Base-by-base conservation (phyloP, 2,113 vertebrate species). In the Sialia sialis region DNA sequence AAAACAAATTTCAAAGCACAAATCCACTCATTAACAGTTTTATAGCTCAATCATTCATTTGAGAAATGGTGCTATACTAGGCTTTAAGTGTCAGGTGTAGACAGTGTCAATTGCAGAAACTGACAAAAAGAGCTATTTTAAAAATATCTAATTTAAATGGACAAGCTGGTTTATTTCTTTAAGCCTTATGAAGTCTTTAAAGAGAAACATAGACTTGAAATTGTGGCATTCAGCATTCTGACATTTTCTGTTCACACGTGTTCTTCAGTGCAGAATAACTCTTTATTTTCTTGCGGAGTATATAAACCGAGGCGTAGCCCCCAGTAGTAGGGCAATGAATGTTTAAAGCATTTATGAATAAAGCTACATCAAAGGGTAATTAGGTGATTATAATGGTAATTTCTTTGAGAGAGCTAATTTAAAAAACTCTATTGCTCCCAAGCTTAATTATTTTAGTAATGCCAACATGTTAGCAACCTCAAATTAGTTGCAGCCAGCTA, bases 401-500 rank as follows among this genome's bases (percentile, higher is more conserved):
- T 91, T 52, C 58, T 97, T 93, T 96, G 94, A 96, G 89, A 90
- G 95, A 89, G 73, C 95, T 96, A 95, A 97, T 97, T 87, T n/a
- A 36, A 97, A 87, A 96, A 94, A 90, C 41, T 76, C 69, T 96
- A 41, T 95, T 94, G 59, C 89, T 97, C 90, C 75, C 38, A 89
- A 95, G 59, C 77, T 92, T 97, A 96, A 94, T 97, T 97, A 93
- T 96, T 97, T 97, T 82, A 95, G 72, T 94, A 97, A 97, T 95
- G 81, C 95, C 96, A 97, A 94, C 48, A 48, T 97, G 91, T 94
- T 96, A 94, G 58, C 54, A 96, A 82, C 30, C 9, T 74, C 46
- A 79, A 87, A 93, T 94, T 93, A 73, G 39, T 92, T 93, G 64
- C 41, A 94, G 58, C 54, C 84, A 96, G 34, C 46, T 76, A 44